Conservation (phyloP, 1,140 invertebrate genomes). For the Battus philenor region DNA sequence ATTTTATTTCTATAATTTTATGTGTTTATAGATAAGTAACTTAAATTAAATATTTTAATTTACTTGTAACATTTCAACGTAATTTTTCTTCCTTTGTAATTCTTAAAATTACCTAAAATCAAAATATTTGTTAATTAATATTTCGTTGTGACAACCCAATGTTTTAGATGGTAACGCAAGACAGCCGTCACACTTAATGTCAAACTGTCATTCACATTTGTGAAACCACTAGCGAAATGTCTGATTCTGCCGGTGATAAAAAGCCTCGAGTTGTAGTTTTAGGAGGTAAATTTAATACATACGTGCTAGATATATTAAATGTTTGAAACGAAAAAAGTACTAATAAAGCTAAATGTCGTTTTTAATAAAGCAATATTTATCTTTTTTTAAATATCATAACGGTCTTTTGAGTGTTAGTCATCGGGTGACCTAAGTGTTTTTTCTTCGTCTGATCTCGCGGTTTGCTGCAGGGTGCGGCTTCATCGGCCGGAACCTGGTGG, state of each 20-base stretch:
- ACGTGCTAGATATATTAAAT: background rate
- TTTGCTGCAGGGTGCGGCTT: conserved; percentile 89
- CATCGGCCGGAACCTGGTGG: conserved; percentile 91
- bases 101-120: too few relatives aligned
- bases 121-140: too few relatives aligned
- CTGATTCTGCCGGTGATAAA: conserved; percentile 62
- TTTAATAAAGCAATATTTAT: too few relatives aligned
- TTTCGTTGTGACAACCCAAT: too few relatives aligned
- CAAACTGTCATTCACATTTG: conserved; percentile 47
- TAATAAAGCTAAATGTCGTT: too few relatives aligned
- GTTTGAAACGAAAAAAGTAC: too few relatives aligned
- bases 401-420: conserved; percentile 63
- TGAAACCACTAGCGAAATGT: conserved; percentile 60
- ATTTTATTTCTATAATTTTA: too few relatives aligned
- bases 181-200: conserved; percentile 12
- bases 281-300: conserved; percentile 47
- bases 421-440: conserved; percentile 49
- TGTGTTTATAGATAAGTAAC: too few relatives aligned
- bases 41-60: too few relatives aligned
- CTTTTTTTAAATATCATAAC: conserved; percentile 52
- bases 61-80: too few relatives aligned
- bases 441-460: conserved; percentile 33
- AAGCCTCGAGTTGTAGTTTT: conserved; percentile 65
- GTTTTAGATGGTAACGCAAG: background rate
- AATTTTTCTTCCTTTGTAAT: too few relatives aligned